Base-by-base conservation (phyloP, 2,113 vertebrate genomes). In the Sisor rabdophorus region DNA sequence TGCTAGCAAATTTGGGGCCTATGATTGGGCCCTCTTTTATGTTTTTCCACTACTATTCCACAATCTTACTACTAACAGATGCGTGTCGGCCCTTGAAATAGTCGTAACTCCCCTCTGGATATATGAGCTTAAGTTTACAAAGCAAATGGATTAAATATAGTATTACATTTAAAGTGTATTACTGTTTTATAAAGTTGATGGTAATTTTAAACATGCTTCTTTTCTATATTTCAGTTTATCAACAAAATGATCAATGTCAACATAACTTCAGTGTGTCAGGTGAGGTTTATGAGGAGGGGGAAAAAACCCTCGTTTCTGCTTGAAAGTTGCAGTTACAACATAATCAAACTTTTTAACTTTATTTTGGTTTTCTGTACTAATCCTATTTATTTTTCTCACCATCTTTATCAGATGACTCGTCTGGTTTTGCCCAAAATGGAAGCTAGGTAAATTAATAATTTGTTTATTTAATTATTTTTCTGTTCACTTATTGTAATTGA, bases 371-470 rank as follows among this genome's bases (percentile, higher is more conserved):
- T 89, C 89, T 86, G 81, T 88, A 87, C 1, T 48, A n/a, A 20
- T 22, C 5, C 5, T 22, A 50, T 22, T 4, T 10, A 20, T 50
- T 20, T 36, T 40, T 30, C 22, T 79, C 54, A 69, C 3, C 24
- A 9, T 50, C 73, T 28, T 75, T 9, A 47, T 32, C 47, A 98
- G 96, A 97, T 99, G 96, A 98, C 96, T 86, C 94, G 84, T 20
- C 77, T 98, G 89, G 94, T 98, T 84, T 90, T 99, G 91, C 97
- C 96, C 70, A 83, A 93, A 87, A 99, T 99, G 97, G 89, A 91
- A 79, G 89, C 93, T 87, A 96, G 95, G 97, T 99, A 92, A 96
- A 96, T n/a, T n/a, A n/a, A n/a, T n/a, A n/a, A n/a, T n/a, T n/a
- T 10, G 1, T 24, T 16, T 22, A 85, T 89, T 87, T 89, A 1